Base-by-base conservation (phyloP, 2,113 vertebrate species). In the Xiphorhynchus elegans region DNA sequence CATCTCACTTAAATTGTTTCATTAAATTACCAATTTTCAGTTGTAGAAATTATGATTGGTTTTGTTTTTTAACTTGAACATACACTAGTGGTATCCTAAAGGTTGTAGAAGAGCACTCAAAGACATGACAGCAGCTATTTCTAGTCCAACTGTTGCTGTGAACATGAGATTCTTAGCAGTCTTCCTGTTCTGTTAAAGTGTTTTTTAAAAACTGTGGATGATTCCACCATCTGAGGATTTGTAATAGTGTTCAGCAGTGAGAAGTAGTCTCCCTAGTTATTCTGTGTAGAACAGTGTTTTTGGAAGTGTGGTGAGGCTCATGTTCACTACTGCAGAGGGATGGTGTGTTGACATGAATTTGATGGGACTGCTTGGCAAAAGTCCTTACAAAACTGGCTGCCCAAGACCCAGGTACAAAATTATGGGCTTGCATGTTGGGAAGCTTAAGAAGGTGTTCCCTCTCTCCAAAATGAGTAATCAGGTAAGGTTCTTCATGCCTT, bases 341-440 rank as follows among this genome's bases (percentile, higher is more conserved):
- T 60, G 86, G 37, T 35, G 28, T 33, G 44, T 40, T 53, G 56
- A 70, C 24, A 1, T 26, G 35, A 44, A 52, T 53, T 87, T 81
- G 73, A 29, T 53, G 66, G 24, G 26, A 70, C 49, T 73, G n/a
- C 72, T 40, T 84, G 82, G 29, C 78, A 74, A 60, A 44, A 56
- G 6, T 66, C 40, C 28, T 74, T 47, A 37, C 46, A 70, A 53
- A 90, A 52, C 40, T n/a, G 46, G 10, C 53, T 84, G 35, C 0
- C 0, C 0, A 8, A 87, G 78, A 42, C 35, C 53, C 18, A 6
- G 33, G 73, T 77, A n/a, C 0, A 1, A 28, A 81, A 26, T 53
- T 24, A 55, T 58, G 55, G 17, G 3, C 73, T 76, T 84, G 18
- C 39, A 58, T 72, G 13, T 80, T 73, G 55, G 16, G 66, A 56